Conservation (phyloP, 2,888 invertebrate genomes). For the Drosophila nigricruria region DNA sequence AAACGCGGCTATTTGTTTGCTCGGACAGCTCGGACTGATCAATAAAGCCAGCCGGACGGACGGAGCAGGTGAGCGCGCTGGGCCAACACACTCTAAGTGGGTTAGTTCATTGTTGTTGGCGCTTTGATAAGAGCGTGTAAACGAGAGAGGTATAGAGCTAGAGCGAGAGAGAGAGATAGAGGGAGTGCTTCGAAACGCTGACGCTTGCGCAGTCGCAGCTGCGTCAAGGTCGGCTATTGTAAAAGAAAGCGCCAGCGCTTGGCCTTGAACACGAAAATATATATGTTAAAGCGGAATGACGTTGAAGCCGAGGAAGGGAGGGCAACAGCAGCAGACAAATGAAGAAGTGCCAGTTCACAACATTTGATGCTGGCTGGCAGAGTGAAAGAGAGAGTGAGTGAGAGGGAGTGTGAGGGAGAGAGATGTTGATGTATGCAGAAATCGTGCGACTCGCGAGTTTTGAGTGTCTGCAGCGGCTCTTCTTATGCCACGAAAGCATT, state of each 20-base stretch:
- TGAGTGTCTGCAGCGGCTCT: conserved; percentile 35
- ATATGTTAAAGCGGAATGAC: conserved; percentile 54
- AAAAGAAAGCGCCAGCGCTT: conserved; percentile 68
- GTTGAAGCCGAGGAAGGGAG: conserved; percentile 6
- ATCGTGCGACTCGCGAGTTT: conserved; percentile 23
- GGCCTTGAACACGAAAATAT: conserved; percentile 76
- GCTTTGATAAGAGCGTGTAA: conserved; percentile 59
- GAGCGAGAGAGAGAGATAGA: not conserved
- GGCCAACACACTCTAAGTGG: conserved; percentile 77
- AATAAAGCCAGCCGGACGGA: conserved; percentile 50
- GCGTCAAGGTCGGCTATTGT: conserved; percentile 81
- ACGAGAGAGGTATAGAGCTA: conserved; percentile 5
- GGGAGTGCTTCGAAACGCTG: conserved; percentile 25
- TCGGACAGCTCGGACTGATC: conserved; percentile 43
- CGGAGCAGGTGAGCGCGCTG: conserved; percentile 41
- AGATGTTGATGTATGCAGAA: conserved; percentile 46
- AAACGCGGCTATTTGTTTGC: conserved; percentile 65
- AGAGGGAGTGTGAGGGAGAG: not conserved
- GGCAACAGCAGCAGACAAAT: conserved; percentile 23
- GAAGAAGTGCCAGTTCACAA: conserved; percentile 23
- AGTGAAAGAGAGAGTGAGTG: not conserved
- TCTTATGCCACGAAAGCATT: not conserved
- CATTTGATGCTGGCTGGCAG: conserved; percentile 14
- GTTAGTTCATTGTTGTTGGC: conserved; percentile 58
- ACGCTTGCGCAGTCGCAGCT: conserved; percentile 75